Percentiles rank a stretch among this genome's conserved stretches.
phyloP scores from a whole-genome alignment of 2,113 vertebrate genomes.

The Eupsittula cactorum region DNA sequence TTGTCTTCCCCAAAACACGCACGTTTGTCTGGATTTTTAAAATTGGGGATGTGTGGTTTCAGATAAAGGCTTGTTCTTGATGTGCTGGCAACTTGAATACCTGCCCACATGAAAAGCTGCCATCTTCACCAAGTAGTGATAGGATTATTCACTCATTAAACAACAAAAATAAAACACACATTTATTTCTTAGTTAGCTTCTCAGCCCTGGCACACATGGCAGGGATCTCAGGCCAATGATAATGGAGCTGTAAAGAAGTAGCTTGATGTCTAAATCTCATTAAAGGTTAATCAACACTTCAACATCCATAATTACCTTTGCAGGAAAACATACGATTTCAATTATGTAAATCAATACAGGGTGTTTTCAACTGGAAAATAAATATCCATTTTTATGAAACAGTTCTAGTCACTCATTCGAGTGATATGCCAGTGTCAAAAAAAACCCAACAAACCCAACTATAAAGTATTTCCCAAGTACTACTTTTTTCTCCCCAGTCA shows the following conservation, averaged over 20 bases:
- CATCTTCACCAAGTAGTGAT: not conserved
- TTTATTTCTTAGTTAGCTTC: not conserved
- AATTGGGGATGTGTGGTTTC: not conserved
- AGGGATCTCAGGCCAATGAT: not conserved
- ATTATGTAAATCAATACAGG: not conserved
- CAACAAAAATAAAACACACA: not conserved
- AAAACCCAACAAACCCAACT: not conserved
- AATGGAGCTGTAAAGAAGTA: not conserved
- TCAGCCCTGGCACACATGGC: not conserved
- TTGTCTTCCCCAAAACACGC: not conserved
- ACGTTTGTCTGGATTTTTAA: not conserved
- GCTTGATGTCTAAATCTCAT: not conserved
- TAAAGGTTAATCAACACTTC: slow-evolving; percentile 5
- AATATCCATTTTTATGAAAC: not conserved
- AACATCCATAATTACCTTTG: not conserved
- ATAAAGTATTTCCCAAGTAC: not conserved
- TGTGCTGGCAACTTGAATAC: not conserved
- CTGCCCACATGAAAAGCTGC: not conserved
- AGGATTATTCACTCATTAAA: not conserved
- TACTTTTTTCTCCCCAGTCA: not conserved
- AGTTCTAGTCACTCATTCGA: not conserved
- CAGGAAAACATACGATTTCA: not conserved
- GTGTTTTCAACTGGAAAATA: not conserved
- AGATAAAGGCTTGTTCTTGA: not conserved
- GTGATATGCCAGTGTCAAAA: not conserved